Evolutionary conservation across 2,888 invertebrate genomes (phyloP).

Genomic region (Habrosyne pyritoides): DNA sequence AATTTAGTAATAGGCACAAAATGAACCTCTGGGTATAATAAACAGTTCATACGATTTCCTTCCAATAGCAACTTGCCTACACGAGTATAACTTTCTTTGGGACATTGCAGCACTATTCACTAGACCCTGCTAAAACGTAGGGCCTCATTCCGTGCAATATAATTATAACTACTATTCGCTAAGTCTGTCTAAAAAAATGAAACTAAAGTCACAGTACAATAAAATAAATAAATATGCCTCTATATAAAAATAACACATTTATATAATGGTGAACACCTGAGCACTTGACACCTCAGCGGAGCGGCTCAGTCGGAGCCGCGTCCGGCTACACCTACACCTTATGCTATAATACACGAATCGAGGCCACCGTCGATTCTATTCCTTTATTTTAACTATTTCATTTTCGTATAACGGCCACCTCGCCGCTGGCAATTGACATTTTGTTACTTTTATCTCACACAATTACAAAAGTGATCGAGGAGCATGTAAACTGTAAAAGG

Average conservation of each 20-base stretch:
- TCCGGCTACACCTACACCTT: constrained; percentile 24
- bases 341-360: constrained; percentile 32
- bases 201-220: constrained; percentile 68
- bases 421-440: constrained; percentile 65
- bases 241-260: constrained; percentile 81
- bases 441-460: constrained; percentile 65
- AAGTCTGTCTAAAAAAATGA: constrained; percentile 64
- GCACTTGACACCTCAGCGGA: constrained; percentile 59
- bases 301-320: constrained; percentile 25
- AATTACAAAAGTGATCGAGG: constrained; percentile 80
- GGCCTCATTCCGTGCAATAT: constrained; percentile 72
- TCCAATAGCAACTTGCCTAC: constrained; percentile 54
- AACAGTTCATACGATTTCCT: constrained; percentile 40
- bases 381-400: constrained; percentile 15
- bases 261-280: constrained; percentile 77
- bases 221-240: constrained; percentile 82
- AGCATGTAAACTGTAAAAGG: constrained; percentile 69
- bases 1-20: constrained; percentile 30
- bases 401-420: constrained; percentile 40
- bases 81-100: constrained; percentile 78
- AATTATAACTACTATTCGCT: constrained; percentile 74
- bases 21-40: constrained; percentile 28
- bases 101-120: constrained; percentile 75
- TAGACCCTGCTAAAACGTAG: constrained; percentile 80
- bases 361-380: constrained; percentile 20